These are phyloP conservation scores for Cephalopterus ornatus DNA, from an alignment of 2,113 vertebrate genomes.

Conservation along the genomic window DNA sequence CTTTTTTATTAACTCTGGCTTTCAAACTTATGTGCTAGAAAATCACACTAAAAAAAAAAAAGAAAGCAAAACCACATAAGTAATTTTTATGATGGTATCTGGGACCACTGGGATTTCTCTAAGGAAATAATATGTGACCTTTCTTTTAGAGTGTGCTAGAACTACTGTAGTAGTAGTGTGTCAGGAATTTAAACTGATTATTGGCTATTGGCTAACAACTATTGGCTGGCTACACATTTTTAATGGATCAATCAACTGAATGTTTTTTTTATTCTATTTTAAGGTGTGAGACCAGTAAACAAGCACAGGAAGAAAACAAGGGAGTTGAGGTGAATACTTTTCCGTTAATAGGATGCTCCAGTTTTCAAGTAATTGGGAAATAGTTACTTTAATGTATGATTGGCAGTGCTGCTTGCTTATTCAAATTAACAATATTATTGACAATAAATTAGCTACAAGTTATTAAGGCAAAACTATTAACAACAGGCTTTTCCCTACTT, in stretches of 20 bases:
- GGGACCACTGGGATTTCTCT: background rate
- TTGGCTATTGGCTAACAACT: background rate
- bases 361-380: background rate
- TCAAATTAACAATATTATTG: background rate
- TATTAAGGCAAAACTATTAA: background rate
- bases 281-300: conserved; percentile 11
- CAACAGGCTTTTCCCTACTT: background rate
- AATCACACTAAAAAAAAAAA: background rate
- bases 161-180: background rate
- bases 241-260: background rate
- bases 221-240: background rate
- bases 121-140: background rate
- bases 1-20: background rate
- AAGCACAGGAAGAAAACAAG: background rate
- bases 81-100: background rate
- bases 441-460: background rate
- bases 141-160: background rate
- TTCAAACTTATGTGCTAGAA: background rate
- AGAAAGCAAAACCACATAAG: background rate
- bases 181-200: background rate
- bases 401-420: background rate
- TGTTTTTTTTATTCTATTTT: background rate
- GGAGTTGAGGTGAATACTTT: conserved; percentile 1
- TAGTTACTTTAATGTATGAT: background rate
- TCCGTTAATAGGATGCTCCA: background rate